phyloP scores from a whole-genome alignment of 2,888 invertebrate genomes.

The Caenorhabditis virilis region DNA sequence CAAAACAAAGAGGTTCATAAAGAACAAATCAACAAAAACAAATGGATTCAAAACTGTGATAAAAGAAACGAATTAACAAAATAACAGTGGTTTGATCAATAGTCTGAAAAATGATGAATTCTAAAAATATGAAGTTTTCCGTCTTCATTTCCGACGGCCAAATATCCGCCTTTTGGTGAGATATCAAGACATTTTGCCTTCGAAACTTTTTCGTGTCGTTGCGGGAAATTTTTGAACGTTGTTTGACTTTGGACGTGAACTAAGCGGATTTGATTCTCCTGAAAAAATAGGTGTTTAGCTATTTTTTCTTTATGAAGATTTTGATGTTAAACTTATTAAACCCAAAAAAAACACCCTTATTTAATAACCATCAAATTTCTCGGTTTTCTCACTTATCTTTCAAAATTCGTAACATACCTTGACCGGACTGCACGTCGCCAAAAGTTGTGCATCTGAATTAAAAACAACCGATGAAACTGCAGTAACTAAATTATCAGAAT shows the following conservation, averaged over 20 bases:
- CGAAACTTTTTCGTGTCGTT: conserved; percentile 30
- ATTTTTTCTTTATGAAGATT: conserved; percentile 1
- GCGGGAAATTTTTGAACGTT: conserved; percentile 47
- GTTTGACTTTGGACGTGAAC: conserved; percentile 40
- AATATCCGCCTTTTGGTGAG: conserved; percentile 44
- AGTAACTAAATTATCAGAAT: conserved; percentile 30
- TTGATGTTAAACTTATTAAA: neutral
- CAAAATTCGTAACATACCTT: conserved; percentile 34
- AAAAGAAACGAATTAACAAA: too few species aligned
- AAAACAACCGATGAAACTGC: conserved; percentile 34
- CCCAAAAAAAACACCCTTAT: too few species aligned
- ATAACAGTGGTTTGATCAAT: conserved; percentile 7
- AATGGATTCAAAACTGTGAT: neutral
- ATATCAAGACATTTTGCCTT: conserved; percentile 33
- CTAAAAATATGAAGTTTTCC: conserved; percentile 38
- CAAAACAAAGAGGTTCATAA: too few species aligned
- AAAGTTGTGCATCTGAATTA: conserved; percentile 37
- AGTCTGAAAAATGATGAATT: conserved; percentile 38
- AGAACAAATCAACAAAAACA: neutral
- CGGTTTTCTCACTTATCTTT: too few species aligned
- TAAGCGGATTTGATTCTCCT: conserved; percentile 41
- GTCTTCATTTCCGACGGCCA: conserved; percentile 41
- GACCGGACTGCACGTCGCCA: conserved; percentile 35
- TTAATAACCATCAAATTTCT: too few species aligned
- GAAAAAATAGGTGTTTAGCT: too few species aligned